A percentile compares a stretch with the other conserved stretches of the same genome.
These are phyloP conservation scores for Nycticorax nycticorax DNA, from an alignment of 2,113 vertebrate species.

Conservation along the genomic window DNA sequence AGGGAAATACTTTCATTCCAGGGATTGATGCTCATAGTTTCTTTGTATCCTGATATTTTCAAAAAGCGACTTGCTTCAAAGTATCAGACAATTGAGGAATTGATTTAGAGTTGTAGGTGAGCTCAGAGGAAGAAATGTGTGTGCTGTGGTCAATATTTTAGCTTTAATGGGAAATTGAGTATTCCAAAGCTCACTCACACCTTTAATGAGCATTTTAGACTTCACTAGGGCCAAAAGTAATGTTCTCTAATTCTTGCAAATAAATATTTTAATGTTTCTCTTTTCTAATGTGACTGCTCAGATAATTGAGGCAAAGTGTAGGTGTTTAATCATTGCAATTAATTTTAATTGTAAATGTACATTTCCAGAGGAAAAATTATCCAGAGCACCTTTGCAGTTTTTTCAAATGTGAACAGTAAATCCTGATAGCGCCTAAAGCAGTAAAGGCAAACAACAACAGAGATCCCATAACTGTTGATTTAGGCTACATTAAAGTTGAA, in stretches of 20 bases:
- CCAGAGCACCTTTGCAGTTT: not conserved
- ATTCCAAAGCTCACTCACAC: slow-evolving; percentile 38
- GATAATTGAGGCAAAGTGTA: slow-evolving; percentile 15
- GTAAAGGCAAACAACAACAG: slow-evolving; percentile 22
- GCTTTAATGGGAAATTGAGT: slow-evolving; percentile 35
- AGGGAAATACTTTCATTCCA: slow-evolving; percentile 12
- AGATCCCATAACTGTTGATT: slow-evolving; percentile 22
- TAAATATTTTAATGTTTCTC: slow-evolving; percentile 52
- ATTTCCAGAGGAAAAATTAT: slow-evolving; percentile 13
- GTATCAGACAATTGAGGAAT: slow-evolving; percentile 1
- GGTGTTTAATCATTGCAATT: slow-evolving; percentile 59
- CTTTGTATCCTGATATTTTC: slow-evolving; percentile 29
- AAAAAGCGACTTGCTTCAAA: slow-evolving; percentile 18
- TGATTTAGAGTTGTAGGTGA: slow-evolving; percentile 26
- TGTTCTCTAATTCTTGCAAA: slow-evolving; percentile 41
- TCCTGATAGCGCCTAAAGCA: not conserved
- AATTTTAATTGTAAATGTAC: slow-evolving; percentile 49
- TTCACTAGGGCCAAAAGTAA: slow-evolving; percentile 12
- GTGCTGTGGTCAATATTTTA: slow-evolving; percentile 34
- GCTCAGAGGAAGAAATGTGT: slow-evolving; percentile 10
- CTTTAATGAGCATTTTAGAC: slow-evolving; percentile 23
- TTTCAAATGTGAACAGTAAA: slow-evolving; percentile 7
- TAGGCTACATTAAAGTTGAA: slow-evolving; percentile 20
- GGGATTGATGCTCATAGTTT: not conserved
- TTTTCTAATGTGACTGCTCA: slow-evolving; percentile 1